Conservation (phyloP, 2,797 vertebrate genomes). For the Ambastaia sidthimunki region DNA sequence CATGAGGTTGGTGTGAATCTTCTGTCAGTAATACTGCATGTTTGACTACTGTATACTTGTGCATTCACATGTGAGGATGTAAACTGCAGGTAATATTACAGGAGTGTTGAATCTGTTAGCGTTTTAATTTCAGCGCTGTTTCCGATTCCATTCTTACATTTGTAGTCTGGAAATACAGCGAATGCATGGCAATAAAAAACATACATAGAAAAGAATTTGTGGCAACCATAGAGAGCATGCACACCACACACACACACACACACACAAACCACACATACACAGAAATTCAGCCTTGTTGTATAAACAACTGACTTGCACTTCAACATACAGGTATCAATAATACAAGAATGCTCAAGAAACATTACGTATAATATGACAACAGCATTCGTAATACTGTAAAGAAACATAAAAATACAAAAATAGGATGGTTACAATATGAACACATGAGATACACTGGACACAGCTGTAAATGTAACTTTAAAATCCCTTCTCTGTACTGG, state of each 20-base stretch:
- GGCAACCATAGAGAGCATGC: constrained; percentile 25
- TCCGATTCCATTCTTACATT: constrained; percentile 5
- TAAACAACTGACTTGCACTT: constrained; percentile 49
- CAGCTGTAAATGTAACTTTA: constrained; percentile 72
- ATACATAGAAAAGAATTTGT: constrained; percentile 36
- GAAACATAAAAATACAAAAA: constrained; percentile 81
- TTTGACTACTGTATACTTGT: constrained; percentile 38
- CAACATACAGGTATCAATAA: constrained; percentile 57
- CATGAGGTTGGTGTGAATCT: constrained; percentile 22
- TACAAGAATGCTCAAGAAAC: constrained; percentile 66
- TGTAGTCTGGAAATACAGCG: constrained; percentile 29
- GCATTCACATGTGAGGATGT: constrained; percentile 36
- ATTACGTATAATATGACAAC: constrained; percentile 73
- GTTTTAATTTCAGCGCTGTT: not conserved
- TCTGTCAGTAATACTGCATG: constrained; percentile 38
- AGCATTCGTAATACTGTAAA: constrained; percentile 72
- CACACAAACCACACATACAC: too few relatives aligned
- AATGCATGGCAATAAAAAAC: constrained; percentile 26
- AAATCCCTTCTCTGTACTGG: constrained; percentile 68
- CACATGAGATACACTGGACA: constrained; percentile 74
- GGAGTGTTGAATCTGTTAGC: constrained; percentile 2
- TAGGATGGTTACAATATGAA: constrained; percentile 76
- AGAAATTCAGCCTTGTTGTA: constrained; percentile 65
- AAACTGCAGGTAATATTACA: constrained; percentile 35
- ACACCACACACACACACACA: constrained; percentile 22